Evolutionary conservation across 2,797 vertebrate species (phyloP).

Genomic region (Coregonus suidteri): DNA sequence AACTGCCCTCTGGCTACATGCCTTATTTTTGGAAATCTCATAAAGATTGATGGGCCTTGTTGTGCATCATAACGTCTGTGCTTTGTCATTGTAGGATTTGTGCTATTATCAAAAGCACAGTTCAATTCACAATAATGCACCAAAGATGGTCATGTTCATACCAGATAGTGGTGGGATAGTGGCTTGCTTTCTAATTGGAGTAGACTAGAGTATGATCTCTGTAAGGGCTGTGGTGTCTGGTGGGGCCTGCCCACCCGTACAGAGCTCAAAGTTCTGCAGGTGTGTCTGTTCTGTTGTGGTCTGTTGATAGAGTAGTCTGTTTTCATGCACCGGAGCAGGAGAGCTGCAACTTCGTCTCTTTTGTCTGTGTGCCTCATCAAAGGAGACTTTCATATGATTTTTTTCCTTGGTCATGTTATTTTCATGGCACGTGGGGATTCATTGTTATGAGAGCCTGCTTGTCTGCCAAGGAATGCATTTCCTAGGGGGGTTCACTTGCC

Average conservation of each 20-base stretch:
- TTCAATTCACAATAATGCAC: neutral
- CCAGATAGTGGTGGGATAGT: neutral
- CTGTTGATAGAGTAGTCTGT: neutral
- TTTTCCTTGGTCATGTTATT: constrained; percentile 56
- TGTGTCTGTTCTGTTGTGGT: neutral
- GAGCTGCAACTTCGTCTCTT: neutral
- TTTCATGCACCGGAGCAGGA: neutral
- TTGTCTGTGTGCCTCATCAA: constrained; percentile 24
- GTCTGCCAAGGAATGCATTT: constrained; percentile 68
- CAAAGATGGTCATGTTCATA: neutral
- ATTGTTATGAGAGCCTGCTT: constrained; percentile 60
- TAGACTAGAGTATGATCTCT: neutral
- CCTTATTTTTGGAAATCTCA: neutral
- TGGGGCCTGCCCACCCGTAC: neutral
- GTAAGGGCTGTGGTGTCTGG: constrained; percentile 1
- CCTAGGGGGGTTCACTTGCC: constrained; percentile 8
- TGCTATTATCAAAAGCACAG: neutral
- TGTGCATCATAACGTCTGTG: neutral
- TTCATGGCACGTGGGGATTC: constrained; percentile 63
- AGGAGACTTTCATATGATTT: constrained; percentile 44
- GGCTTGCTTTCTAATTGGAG: neutral
- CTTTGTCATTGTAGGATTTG: neutral
- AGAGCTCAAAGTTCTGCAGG: neutral
- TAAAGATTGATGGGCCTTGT: neutral
- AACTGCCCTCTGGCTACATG: neutral